Base-by-base conservation (phyloP, 2,797 vertebrate species). In the Notolabrus celidotus region DNA sequence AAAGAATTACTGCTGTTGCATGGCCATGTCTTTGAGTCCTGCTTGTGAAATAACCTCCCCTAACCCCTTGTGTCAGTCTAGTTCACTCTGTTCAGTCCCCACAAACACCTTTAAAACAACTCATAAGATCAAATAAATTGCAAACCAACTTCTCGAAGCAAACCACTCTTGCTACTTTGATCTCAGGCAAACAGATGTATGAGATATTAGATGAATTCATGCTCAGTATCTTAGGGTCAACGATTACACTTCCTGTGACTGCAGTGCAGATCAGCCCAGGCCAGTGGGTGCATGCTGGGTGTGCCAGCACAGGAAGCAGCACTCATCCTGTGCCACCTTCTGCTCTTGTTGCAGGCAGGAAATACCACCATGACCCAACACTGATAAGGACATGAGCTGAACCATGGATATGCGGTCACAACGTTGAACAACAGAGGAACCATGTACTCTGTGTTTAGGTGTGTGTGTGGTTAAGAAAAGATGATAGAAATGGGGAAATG, bases 321-420 rank as follows among this genome's bases (percentile, higher is more conserved):
- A 67, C 61, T 94, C 92, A 94, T 91, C 93, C 92, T 93, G 92
- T 89, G 88, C 88, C 92, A 94, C 89, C 89, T 80, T 86, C 85
- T 86, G 86, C 85, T 88, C 79, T 83, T 89, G 85, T 89, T 72
- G 68, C 43, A 68, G 73, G 22, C 85, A 89, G 92, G 94, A 95
- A 95, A 94, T 93, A 77, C 86, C 88, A 92, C 85, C 90, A 85
- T 71, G 84, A 92, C 84, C 84, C 83, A 54, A 72, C 88, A 80
- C 84, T 89, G 90, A 95, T 93, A 92, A 93, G 88, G 81, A 78
- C 83, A 83, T 41, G 74, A 74, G 83, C 83, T 80, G 83, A 88
- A 55, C 60, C 38, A 10, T 0, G 55, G 81, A 74, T 86, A 77
- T 71, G 76, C 63, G 77, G 83, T 82, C 72, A 87, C 70, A 80